Base-by-base conservation (phyloP, 1,140 invertebrate genomes). In the Euura saliciscinereae region DNA sequence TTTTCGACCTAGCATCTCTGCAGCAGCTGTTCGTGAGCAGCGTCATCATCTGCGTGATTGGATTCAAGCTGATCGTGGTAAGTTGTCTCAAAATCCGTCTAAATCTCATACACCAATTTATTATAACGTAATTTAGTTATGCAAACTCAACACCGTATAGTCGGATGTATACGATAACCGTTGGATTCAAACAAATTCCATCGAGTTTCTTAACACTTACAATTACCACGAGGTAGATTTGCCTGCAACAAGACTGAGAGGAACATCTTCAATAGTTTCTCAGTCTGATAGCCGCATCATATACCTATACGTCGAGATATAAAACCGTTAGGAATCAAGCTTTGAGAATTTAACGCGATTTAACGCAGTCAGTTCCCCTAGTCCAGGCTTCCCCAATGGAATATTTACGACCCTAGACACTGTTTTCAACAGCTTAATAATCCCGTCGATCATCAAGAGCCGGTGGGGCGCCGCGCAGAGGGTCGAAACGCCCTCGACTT, bases 41-140 rank as follows among this genome's bases (percentile, higher is more conserved):
- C 76, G 75, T 77, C 74, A 78, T 79, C 78, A 78, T 78, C 70
- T 75, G 79, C 77, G 73, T 80, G 78, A 80, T 80, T 80, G 79
- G 73, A 68, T 76, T 74, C 75, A 69, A 77, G 46, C 64, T 68
- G 66, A 71, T 76, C 77, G 45, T 74, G 11, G 75, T 76, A 42
- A 74, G 73, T 45, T 59, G 51, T 11, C n/a, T 59, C 28, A 28
- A 28, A 28, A 28, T 11, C 51, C 51, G n/a, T 4, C 6, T 11
- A 59, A 59, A 59, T 59, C n/a, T 11, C 51, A 3, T 59, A 4
- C 6, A 11, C n/a, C 51, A 59, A 8, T 4, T 3, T 59, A 59
- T 59, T 59, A 8, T 28, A 28, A 28, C 28, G 28, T 28, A 28
- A 28, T 28, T 28, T 28, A 28, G 28, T 28, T 28, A 28, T 28